Evolutionary conservation across 2,797 vertebrate species (phyloP).

Genomic region (Pantherophis alleghaniensis): DNA sequence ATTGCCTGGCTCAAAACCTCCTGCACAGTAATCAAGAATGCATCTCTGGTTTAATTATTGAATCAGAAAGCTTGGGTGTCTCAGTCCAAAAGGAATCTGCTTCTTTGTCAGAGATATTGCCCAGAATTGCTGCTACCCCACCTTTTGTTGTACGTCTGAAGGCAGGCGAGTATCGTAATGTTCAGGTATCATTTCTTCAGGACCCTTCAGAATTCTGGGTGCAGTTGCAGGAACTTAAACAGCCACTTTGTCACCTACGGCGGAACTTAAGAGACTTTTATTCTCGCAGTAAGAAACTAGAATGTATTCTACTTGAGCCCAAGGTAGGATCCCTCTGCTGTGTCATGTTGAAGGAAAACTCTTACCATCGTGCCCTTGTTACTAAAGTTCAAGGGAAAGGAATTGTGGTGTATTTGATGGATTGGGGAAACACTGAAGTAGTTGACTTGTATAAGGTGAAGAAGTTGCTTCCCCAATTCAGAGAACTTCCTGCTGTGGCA

Average conservation of each 20-base stretch:
- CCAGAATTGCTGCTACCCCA: not conserved
- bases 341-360: conserved; percentile 77
- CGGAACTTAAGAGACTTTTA: conserved; percentile 77
- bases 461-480: conserved; percentile 77
- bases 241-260: conserved; percentile 76
- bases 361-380: conserved; percentile 82
- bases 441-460: conserved; percentile 73
- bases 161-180: conserved; percentile 69
- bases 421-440: conserved; percentile 79
- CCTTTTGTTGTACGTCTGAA: conserved; percentile 49
- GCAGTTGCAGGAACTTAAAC: conserved; percentile 71
- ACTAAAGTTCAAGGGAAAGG: conserved; percentile 63
- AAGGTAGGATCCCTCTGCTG: conserved; percentile 81
- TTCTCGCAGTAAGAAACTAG: conserved; percentile 62
- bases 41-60: not conserved
- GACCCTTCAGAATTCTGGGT: conserved; percentile 90
- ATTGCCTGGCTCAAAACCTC: conserved; percentile 51
- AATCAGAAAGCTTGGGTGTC: not conserved
- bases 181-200: conserved; percentile 74
- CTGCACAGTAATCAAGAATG: conserved; percentile 41
- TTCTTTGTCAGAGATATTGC: not conserved
- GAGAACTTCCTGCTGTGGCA: conserved; percentile 78
- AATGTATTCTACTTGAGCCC: conserved; percentile 67
- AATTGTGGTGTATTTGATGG: conserved; percentile 79
- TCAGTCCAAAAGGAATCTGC: not conserved